Conservation (phyloP, 2,797 vertebrate genomes). For the Ceyx erithaca region DNA sequence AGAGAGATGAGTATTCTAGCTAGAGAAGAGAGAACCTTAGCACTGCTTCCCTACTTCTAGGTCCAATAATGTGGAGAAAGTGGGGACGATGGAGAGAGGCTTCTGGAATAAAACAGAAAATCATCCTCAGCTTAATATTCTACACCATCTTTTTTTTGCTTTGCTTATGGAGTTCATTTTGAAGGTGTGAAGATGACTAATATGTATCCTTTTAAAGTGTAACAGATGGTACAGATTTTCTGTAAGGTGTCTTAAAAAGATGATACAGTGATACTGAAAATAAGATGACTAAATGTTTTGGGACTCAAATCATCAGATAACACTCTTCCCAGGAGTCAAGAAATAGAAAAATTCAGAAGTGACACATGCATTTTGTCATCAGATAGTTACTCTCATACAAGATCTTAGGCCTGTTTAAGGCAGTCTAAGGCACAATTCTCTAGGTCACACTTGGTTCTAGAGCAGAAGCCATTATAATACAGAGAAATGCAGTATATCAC, state of each 20-base stretch:
- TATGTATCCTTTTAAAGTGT: background rate
- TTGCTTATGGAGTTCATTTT: background rate
- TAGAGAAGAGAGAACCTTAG: background rate
- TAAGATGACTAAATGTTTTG: constrained; percentile 8
- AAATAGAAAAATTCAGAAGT: background rate
- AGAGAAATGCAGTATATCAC: background rate
- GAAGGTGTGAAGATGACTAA: constrained; percentile 35
- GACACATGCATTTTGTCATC: background rate
- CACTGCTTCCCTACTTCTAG: background rate
- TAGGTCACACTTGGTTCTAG: background rate
- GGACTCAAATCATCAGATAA: background rate
- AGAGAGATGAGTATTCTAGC: background rate
- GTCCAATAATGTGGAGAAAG: background rate
- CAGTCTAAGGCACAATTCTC: background rate
- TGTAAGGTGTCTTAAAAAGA: constrained; percentile 12
- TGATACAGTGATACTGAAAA: background rate
- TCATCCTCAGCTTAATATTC: background rate
- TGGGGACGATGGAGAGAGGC: background rate
- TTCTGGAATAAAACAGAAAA: background rate
- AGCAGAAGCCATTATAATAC: background rate
- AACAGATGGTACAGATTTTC: constrained; percentile 35
- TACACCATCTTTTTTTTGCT: background rate
- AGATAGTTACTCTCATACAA: background rate
- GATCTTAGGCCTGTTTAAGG: background rate
- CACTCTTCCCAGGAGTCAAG: background rate